phyloP scores from a whole-genome alignment of 2,888 invertebrate species.

The Hypsopygia costalis region DNA sequence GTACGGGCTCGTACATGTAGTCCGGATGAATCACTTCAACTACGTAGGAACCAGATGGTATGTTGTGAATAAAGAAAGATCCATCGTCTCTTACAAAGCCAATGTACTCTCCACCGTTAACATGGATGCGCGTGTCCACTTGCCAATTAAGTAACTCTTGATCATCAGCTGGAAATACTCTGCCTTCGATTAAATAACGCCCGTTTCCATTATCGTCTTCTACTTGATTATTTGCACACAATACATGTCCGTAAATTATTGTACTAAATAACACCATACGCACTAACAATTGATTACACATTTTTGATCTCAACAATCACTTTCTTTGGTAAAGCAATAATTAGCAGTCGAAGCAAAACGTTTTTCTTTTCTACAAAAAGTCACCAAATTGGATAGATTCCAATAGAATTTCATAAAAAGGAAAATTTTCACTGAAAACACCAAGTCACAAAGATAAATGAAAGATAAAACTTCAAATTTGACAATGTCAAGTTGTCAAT shows the following conservation, averaged over 20 bases:
- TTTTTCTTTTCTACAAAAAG: too few relatives aligned
- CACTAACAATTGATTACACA: slow-evolving; percentile 9
- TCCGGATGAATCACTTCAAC: slow-evolving; percentile 95
- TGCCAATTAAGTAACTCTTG: slow-evolving; percentile 85
- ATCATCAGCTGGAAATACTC: slow-evolving; percentile 87
- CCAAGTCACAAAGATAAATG: too few relatives aligned
- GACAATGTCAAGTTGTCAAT: too few relatives aligned
- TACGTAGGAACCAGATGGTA: slow-evolving; percentile 96
- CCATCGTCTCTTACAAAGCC: slow-evolving; percentile 96
- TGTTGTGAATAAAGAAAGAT: slow-evolving; percentile 91
- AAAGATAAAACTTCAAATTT: too few relatives aligned
- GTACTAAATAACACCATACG: slow-evolving; percentile 12
- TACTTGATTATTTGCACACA: slow-evolving; percentile 38
- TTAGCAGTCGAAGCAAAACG: too few relatives aligned
- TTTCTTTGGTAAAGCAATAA: slow-evolving; percentile 8
- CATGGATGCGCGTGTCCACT: slow-evolving; percentile 87
- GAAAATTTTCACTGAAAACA: too few relatives aligned
- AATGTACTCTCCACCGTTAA: slow-evolving; percentile 93
- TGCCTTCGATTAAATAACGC: slow-evolving; percentile 89
- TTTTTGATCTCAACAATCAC: not conserved
- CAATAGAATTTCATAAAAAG: too few relatives aligned
- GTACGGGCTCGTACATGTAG: slow-evolving; percentile 94
- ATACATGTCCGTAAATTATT: slow-evolving; percentile 25
- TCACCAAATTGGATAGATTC: too few relatives aligned
- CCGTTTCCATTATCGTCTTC: slow-evolving; percentile 72